Conservation (phyloP, 1,140 invertebrate species). For the Diorhabda elongata region DNA sequence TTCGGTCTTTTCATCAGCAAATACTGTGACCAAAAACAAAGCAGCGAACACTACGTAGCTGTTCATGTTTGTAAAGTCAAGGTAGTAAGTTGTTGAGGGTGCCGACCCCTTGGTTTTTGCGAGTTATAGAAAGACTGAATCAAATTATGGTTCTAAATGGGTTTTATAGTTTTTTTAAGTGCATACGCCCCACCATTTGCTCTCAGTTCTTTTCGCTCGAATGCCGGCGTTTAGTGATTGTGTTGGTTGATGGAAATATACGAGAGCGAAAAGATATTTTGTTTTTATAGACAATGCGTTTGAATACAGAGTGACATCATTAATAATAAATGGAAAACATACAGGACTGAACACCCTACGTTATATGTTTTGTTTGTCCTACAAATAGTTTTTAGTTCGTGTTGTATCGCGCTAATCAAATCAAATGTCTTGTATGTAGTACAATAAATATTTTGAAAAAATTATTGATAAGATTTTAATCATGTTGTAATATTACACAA, state of each 20-base stretch:
- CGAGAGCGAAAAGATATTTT: neutral
- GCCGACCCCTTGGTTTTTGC: constrained; percentile 6
- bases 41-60: constrained; percentile 22
- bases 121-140: constrained; percentile 2
- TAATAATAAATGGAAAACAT: no score
- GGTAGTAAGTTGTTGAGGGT: constrained; percentile 3
- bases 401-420: no score
- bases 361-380: no score
- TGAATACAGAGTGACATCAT: no score
- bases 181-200: neutral
- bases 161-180: constrained; percentile 3
- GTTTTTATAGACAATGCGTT: neutral
- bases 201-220: neutral
- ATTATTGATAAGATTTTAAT: no score
- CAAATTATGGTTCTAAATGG: neutral
- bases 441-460: no score
- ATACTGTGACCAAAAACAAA: constrained; percentile 50
- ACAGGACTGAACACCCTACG: no score
- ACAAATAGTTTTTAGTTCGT: no score
- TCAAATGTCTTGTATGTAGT: no score
- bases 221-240: neutral
- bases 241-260: neutral
- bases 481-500: no score
- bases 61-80: constrained; percentile 24
- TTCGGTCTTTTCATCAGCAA: constrained; percentile 56